Base-by-base conservation (phyloP, 2,113 vertebrate species). In the Perognathus longimembris region DNA sequence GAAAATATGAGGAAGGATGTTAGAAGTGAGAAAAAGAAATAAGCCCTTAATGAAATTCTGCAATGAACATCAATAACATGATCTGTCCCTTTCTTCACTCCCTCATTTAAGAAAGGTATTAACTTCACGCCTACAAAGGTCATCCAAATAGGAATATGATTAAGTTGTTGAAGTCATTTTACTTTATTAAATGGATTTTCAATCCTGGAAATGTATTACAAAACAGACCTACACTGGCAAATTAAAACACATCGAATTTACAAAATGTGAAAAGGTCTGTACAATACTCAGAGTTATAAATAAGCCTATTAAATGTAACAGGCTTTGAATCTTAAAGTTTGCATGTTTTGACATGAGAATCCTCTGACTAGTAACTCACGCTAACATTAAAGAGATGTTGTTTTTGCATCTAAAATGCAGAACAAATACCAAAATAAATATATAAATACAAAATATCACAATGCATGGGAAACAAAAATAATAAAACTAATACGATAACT, bases 401-500 rank as follows among this genome's bases (percentile, higher is more conserved):
- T 88, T 95, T 12, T 93, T 94, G 91, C 54, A 84, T 89, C 67
- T 88, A 84, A 89, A 20, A 63, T 36, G 30, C 63, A 94, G 92
- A 83, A 69, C 94, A 97, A 97, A 95, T 57, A 91, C 10, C 50
- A 18, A 54, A 54, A 45, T 45, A 45, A 45, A 45, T 45, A 96
- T 95, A 94, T 67, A 0, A 7, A 96, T 94, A 87, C 28, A 92
- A 91, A 96, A 90, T 85, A 96, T 85, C 34, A 85, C 64, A 93
- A 67, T 89, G 67, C 93, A 93, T 96, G 93, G n/a, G n/a, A n/a
- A n/a, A n/a, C n/a, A n/a, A n/a, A n/a, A n/a, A n/a, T n/a, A n/a
- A n/a, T n/a, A n/a, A n/a, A n/a, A n/a, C n/a, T n/a, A 98, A 95
- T 93, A 81, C 96, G 97, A 98, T 96, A 97, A 97, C 97, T 96